Evolutionary conservation across 2,888 invertebrate genomes (phyloP), one percentile per base, ranked within the genome.

Genomic region (Petrolisthes cinctipes): DNA sequence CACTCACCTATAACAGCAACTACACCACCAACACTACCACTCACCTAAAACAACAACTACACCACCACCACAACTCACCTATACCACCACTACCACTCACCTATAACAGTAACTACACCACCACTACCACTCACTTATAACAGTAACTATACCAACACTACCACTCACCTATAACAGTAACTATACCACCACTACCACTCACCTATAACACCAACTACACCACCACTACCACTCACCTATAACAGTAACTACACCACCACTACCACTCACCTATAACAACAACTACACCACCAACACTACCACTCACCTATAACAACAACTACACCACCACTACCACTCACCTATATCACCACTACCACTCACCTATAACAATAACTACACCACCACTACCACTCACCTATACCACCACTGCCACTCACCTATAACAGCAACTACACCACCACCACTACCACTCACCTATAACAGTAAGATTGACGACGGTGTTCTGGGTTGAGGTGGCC

Each of bases 401-500:
- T 14, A 61, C 61, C 6, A 61, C 61, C 61, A 61, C 61, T 9
- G 61, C 20, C 61, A 75, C 5, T 37, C 20, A 75, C 20, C 20
- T 75, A 11, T 11, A 61, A 9, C 9, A n/a, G 1, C 23, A 11
- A 11, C 11, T 75, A 17, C 75, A n/a, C 75, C 9, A 23, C 37
- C 11, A 14, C 37, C 73, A n/a, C 23, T 37, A 5, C 7, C 14
- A 84, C 89, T 85, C 61, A 90, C 90, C 90, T 17, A 90, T 89
- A 37, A 90, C 89, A 68, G 90, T 89, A 56, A 90, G 89, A 81
- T 90, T 89, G 85, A 89, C 90, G 17, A 90, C 86, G n/a, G 89
- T 89, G 83, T 90, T 90, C 51, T 87, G 90, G 3, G 90, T 90
- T 23, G 90, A 85, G 4, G 90, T 89, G 61, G 86, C 81, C n/a